Evolutionary conservation across 2,797 vertebrate genomes (phyloP), one percentile per base, ranked within the genome.

Genomic region (Brachyalestes nurse): DNA sequence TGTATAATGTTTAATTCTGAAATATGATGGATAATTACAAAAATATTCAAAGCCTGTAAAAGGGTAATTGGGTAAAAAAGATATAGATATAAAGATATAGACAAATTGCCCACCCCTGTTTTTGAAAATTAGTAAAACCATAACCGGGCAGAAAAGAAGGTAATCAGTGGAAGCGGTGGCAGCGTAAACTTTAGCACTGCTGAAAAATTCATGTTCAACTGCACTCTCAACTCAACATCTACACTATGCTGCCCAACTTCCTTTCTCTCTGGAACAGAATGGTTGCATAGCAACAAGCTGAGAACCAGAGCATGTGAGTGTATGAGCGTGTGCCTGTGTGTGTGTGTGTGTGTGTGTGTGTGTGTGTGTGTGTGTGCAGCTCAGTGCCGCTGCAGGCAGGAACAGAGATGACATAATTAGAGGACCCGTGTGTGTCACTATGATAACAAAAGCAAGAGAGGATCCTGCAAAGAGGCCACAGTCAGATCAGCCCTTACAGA

Each of bases 211-310:
- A 64, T 72, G 34, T 38, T 72, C 7, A 19, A 49, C 34, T 66
- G n/a, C 28, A 34, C 51, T 55, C 55, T 58, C 55, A n/a, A 38
- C n/a, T 62, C 77, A 70, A 47, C 53, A 67, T 53, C 60, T 64
- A 21, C 72, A 34, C 71, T 14, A 51, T 55, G 19, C 57, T 62
- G 65, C 10, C 28, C 73, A 76, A 72, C 79, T 67, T 75, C 78
- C 78, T 25, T 28, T 76, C 65, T 70, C 57, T 34, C 42, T 70
- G 55, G 21, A 34, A 76, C 45, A 64, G 57, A 75, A 45, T 12
- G 67, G 80, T 82, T 82, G 69, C 80, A 47, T 84, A 64, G 71
- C 75, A 84, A 81, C 79, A 74, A 74, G 61, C 62, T 45, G 61
- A 58, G 55, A 73, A 38, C 53, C 70, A 62, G 78, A 53, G 58